Evolutionary conservation across 2,797 vertebrate species (phyloP).

Genomic region (Stomatorhinus walkeri): DNA sequence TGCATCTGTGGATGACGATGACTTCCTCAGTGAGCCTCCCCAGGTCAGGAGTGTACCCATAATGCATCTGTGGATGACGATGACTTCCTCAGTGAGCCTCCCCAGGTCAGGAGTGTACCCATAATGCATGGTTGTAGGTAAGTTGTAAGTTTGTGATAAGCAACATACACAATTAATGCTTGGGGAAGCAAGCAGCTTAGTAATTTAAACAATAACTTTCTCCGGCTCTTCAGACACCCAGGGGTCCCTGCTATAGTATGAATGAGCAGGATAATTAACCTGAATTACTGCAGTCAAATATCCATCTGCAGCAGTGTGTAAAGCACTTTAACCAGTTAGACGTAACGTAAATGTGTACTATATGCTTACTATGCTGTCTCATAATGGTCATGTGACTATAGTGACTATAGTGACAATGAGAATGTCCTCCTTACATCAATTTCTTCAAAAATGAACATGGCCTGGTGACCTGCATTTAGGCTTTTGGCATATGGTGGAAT

Average conservation of each 20-base stretch:
- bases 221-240: not conserved
- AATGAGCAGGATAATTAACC: not conserved
- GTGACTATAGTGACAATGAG: not conserved
- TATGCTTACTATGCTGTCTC: not conserved
- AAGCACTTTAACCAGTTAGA: not conserved
- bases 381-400: not conserved
- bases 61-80: not conserved
- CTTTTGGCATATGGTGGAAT: not conserved
- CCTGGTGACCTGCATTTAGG: not conserved
- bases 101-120: not conserved
- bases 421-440: not conserved
- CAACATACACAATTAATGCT: not conserved
- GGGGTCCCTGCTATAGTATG: not conserved
- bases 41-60: not conserved
- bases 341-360: not conserved
- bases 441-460: not conserved
- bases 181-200: not conserved
- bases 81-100: not conserved
- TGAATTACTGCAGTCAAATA: not conserved
- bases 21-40: not conserved
- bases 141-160: not conserved
- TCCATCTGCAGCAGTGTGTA: not conserved
- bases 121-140: not conserved
- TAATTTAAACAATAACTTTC: not conserved
- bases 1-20: not conserved